phyloP scores from a whole-genome alignment of 2,113 vertebrate species.

The Lota lota region DNA sequence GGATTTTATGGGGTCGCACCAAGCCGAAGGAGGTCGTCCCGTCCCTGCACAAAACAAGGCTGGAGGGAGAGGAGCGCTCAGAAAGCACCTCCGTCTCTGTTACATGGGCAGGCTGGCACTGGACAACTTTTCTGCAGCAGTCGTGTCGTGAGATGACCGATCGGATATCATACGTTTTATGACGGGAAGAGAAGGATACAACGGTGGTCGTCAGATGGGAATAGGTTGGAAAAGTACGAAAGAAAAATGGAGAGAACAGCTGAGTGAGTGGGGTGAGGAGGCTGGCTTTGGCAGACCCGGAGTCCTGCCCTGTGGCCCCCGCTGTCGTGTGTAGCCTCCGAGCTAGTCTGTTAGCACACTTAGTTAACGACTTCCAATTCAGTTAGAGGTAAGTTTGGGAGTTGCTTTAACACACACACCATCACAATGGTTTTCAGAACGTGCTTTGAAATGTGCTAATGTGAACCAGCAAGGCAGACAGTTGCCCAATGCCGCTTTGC shows the following conservation, averaged over 20 bases:
- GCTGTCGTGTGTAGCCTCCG: too few species aligned
- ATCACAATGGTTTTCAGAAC: too few species aligned
- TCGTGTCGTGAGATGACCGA: not conserved
- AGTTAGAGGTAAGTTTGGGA: not conserved
- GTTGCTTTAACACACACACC: not conserved
- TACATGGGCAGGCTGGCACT: not conserved
- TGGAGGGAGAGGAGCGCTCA: slow-evolving; percentile 25
- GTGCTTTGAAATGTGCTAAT: too few species aligned
- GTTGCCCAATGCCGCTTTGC: too few species aligned
- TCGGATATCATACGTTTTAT: not conserved
- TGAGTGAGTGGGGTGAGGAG: slow-evolving; percentile 75
- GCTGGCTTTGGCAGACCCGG: not conserved
- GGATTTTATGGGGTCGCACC: slow-evolving; percentile 58
- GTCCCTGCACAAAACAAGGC: slow-evolving; percentile 47
- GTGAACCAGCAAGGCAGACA: too few species aligned
- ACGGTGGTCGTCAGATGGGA: slow-evolving; percentile 6
- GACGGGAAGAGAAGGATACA: not conserved
- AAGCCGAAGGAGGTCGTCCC: slow-evolving; percentile 62
- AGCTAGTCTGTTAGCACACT: not conserved
- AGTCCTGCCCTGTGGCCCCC: too few species aligned
- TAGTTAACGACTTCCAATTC: not conserved
- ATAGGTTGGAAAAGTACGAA: slow-evolving; percentile 50
- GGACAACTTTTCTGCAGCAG: not conserved
- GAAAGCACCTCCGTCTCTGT: not conserved
- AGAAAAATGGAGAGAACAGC: slow-evolving; percentile 74